Conservation (phyloP, 2,888 invertebrate species). For the Cryptus viduatorius region DNA sequence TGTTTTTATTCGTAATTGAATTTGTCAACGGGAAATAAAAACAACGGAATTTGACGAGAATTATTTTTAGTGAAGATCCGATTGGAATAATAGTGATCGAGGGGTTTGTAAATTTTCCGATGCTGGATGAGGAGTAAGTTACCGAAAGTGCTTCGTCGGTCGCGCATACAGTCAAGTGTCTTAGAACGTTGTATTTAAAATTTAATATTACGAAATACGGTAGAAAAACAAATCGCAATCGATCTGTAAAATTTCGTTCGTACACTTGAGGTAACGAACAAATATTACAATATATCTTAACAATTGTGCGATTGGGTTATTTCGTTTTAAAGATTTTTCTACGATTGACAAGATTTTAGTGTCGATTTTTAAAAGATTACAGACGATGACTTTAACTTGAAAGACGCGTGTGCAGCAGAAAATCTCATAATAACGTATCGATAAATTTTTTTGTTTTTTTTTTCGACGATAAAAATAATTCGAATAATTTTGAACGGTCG, state of each 20-base stretch:
- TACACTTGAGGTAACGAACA: not conserved
- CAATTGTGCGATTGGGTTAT: not conserved
- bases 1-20: not conserved
- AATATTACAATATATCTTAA: not conserved
- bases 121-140: not conserved
- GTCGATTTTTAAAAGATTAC: not conserved
- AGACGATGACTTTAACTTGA: not conserved
- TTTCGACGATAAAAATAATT: conserved; percentile 7
- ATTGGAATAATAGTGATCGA: not conserved
- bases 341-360: not conserved
- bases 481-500: not conserved
- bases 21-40: not conserved
- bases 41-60: not conserved
- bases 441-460: not conserved
- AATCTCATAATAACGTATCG: not conserved
- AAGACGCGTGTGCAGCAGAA: not conserved
- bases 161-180: not conserved
- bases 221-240: not conserved
- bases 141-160: not conserved
- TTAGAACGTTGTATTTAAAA: not conserved
- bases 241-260: not conserved
- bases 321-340: not conserved
- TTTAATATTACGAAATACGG: not conserved
- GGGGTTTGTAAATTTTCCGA: not conserved
- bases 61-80: not conserved